Conservation (phyloP, 2,888 invertebrate species). For the Idaea biselata region DNA sequence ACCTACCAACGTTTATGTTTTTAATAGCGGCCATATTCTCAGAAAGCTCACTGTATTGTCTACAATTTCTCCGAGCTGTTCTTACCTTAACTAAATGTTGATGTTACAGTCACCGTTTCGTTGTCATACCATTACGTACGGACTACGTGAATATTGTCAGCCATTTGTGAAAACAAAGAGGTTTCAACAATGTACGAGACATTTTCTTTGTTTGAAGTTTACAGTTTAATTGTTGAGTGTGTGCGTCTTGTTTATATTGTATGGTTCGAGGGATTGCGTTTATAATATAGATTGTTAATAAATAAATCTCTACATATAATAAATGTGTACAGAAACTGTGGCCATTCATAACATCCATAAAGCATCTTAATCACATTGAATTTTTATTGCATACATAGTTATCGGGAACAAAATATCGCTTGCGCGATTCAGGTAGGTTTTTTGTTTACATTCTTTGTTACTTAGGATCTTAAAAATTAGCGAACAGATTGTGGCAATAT, state of each 20-base stretch:
- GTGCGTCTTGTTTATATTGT: not conserved
- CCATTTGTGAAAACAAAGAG: slow-evolving; percentile 1
- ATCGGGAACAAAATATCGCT: too few species aligned
- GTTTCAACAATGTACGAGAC: not conserved
- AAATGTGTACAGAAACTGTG: too few species aligned
- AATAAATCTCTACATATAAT: too few species aligned
- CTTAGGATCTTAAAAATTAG: too few species aligned
- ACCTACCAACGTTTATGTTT: not conserved
- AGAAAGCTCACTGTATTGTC: not conserved
- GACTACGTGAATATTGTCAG: not conserved
- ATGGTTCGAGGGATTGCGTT: not conserved
- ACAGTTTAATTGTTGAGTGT: not conserved
- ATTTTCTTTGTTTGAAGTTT: not conserved
- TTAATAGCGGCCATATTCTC: not conserved
- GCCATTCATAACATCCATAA: too few species aligned
- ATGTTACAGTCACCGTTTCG: slow-evolving; percentile 1
- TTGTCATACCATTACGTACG: not conserved
- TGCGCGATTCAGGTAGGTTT: too few species aligned
- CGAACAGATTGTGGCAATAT: too few species aligned
- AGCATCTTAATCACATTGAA: too few species aligned
- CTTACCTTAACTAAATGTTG: slow-evolving; percentile 1
- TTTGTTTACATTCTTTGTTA: too few species aligned
- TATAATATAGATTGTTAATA: too few species aligned
- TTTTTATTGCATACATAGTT: too few species aligned
- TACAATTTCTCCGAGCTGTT: not conserved